These are phyloP conservation scores for Plectropomus leopardus DNA, from an alignment of 2,113 vertebrate species.

Conservation along the genomic window DNA sequence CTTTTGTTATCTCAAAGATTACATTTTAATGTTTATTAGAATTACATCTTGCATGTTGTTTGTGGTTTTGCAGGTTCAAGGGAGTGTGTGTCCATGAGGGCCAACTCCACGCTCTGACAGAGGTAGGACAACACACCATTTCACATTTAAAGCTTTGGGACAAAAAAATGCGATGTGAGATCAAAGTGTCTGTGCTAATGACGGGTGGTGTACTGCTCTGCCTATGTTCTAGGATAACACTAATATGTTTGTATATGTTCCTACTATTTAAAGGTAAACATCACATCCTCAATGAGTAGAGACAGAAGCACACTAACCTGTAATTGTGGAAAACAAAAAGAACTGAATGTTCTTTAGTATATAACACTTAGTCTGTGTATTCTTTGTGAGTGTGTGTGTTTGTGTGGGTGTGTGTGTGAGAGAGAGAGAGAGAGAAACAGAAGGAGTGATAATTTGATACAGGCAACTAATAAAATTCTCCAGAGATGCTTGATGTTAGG, in stretches of 20 bases:
- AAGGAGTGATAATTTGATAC: constrained; percentile 26
- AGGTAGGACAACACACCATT: constrained; percentile 87
- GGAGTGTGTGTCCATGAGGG: constrained; percentile 98
- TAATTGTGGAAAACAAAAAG: constrained; percentile 52
- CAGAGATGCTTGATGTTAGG: constrained; percentile 9
- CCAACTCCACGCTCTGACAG: constrained; percentile 96
- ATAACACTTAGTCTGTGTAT: background rate
- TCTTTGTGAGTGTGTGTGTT: background rate
- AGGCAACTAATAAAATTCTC: constrained; percentile 36
- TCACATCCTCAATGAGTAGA: constrained; percentile 20
- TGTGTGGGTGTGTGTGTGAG: background rate
- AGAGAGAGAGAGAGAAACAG: background rate
- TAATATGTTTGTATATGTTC: constrained; percentile 9
- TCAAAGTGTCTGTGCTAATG: constrained; percentile 50
- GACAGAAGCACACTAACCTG: constrained; percentile 19
- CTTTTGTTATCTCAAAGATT: background rate
- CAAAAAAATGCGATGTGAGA: constrained; percentile 13
- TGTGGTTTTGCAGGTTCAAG: constrained; percentile 91
- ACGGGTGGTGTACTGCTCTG: constrained; percentile 28
- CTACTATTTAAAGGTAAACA: constrained; percentile 43
- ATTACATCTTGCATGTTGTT: constrained; percentile 19
- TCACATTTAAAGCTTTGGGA: constrained; percentile 1
- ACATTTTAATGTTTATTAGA: background rate
- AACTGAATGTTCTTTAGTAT: constrained; percentile 41
- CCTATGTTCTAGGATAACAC: background rate